Percentiles rank a stretch among this genome's conserved stretches.
Evolutionary conservation across 2,797 vertebrate species (phyloP).

Genomic region (Clarias platycephalus): DNA sequence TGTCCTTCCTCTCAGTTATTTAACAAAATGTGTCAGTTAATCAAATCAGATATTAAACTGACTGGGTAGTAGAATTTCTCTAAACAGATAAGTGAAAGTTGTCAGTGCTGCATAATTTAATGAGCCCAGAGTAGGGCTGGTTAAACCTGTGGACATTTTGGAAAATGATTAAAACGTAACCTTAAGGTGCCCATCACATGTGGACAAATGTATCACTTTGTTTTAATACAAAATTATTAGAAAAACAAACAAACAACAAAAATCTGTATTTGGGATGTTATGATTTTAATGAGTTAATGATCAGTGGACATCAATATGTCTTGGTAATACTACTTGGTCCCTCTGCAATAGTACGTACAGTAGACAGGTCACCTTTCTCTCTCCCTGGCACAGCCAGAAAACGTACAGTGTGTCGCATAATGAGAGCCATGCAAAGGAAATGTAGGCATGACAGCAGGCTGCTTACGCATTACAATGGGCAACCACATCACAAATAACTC

Average conservation of each 20-base stretch:
- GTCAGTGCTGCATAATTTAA: neutral
- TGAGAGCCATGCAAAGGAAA: constrained; percentile 90
- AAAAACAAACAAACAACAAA: constrained; percentile 6
- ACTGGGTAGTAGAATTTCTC: neutral
- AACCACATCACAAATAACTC: constrained; percentile 91
- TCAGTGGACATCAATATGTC: neutral
- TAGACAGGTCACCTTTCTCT: constrained; percentile 16
- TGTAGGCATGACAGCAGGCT: constrained; percentile 86
- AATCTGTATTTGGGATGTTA: neutral
- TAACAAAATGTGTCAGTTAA: neutral
- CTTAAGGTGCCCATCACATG: neutral
- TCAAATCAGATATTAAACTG: neutral
- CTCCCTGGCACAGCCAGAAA: constrained; percentile 36
- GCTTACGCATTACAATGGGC: constrained; percentile 84
- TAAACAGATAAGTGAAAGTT: neutral
- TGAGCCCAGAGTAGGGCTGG: neutral
- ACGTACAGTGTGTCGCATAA: constrained; percentile 80
- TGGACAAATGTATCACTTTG: neutral
- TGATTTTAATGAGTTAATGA: neutral
- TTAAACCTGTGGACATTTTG: neutral
- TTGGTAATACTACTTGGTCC: neutral
- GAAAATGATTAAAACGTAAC: constrained; percentile 8
- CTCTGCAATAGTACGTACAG: constrained; percentile 19
- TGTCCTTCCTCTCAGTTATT: neutral
- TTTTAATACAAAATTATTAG: neutral